A percentile compares a stretch with the other conserved stretches of the same genome.
phyloP scores from a whole-genome alignment of 2,797 vertebrate genomes.

The Malurus splendens region DNA sequence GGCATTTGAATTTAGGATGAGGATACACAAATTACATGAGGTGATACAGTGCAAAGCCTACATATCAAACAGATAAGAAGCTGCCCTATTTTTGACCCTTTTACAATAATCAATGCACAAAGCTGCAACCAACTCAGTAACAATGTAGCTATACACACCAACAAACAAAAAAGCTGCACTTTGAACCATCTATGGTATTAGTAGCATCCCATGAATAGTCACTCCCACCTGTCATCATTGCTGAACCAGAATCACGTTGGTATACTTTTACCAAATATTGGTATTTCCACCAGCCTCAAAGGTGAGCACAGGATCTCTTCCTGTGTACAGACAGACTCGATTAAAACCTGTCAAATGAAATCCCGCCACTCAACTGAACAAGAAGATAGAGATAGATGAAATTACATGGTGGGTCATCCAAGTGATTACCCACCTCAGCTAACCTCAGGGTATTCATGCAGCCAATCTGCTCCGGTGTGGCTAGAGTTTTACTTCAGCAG shows the following conservation, averaged over 20 bases:
- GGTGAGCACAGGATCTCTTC: background rate
- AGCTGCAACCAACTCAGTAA: background rate
- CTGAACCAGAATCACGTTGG: background rate
- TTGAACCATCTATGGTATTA: background rate
- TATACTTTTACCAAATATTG: background rate
- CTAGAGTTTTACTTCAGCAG: background rate
- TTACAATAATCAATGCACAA: background rate
- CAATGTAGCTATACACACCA: background rate
- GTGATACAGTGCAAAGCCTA: background rate
- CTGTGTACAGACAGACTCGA: accelerated
- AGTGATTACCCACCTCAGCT: background rate
- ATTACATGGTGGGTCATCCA: background rate
- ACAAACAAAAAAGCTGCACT: background rate
- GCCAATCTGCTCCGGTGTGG: background rate
- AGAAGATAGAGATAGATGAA: background rate
- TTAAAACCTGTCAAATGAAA: background rate
- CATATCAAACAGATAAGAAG: background rate
- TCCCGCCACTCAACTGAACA: background rate
- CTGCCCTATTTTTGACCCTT: background rate
- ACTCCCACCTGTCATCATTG: background rate
- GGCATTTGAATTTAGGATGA: background rate
- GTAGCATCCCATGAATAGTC: background rate
- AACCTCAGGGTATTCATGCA: background rate
- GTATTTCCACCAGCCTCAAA: background rate
- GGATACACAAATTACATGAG: accelerated